These are phyloP conservation scores for Zaprionus camerounensis DNA, from an alignment of 1,140 invertebrate species.

Conservation along the genomic window DNA sequence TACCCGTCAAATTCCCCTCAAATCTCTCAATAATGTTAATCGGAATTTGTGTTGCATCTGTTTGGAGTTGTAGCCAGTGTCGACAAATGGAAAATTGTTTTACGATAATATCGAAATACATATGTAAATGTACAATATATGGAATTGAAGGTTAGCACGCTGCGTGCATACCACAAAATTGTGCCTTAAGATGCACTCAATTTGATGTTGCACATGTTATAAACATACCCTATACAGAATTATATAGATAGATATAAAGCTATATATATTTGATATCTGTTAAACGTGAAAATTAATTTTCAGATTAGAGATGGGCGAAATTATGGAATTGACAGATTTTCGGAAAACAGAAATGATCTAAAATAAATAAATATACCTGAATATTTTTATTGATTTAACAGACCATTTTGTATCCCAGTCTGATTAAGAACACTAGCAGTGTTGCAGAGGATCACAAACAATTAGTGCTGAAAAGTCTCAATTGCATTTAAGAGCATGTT, in stretches of 20 bases:
- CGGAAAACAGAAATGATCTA: neutral
- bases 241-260: neutral
- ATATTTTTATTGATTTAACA: no score
- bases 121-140: conserved; percentile 19
- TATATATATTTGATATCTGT: conserved; percentile 24
- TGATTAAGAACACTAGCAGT: no score
- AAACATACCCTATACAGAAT: conserved; percentile 1
- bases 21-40: neutral
- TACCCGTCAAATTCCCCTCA: neutral
- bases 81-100: neutral
- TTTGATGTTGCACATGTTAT: conserved; percentile 30
- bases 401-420: no score
- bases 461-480: neutral
- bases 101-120: neutral
- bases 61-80: neutral
- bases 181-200: conserved; percentile 39
- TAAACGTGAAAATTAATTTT: conserved; percentile 12
- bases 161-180: conserved; percentile 1
- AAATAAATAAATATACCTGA: neutral
- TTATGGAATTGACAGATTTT: neutral
- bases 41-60: neutral
- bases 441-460: neutral
- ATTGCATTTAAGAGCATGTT: neutral
- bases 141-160: conserved; percentile 16
- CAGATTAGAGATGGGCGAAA: conserved; percentile 17